Conservation (phyloP, 2,888 invertebrate genomes). For the Drosophila macrothrix region DNA sequence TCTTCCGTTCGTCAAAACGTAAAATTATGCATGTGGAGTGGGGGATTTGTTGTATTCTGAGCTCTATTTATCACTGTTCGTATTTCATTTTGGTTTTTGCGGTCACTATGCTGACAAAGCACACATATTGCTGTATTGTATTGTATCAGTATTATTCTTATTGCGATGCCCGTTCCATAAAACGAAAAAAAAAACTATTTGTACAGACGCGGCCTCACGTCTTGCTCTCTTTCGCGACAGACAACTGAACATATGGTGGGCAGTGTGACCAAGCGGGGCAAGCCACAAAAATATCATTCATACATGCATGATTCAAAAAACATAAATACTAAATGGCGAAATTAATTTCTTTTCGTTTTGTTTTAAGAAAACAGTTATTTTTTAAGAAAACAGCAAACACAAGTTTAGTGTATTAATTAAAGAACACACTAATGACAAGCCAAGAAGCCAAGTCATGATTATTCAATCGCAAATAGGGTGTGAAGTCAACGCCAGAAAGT, state of each 20-base stretch:
- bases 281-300: constrained; percentile 6
- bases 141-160: constrained; percentile 22
- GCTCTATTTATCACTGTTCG: constrained; percentile 25
- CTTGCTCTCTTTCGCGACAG: constrained; percentile 27
- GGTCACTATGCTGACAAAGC: constrained; percentile 8
- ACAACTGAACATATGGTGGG: constrained; percentile 50
- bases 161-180: constrained; percentile 19
- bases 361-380: neutral
- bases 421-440: neutral
- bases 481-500: too few relatives aligned
- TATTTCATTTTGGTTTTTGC: constrained; percentile 13
- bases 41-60: neutral
- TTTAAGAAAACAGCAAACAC: neutral
- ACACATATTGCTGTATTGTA: constrained; percentile 12
- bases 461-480: neutral
- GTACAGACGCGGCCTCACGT: constrained; percentile 52
- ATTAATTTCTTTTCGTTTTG: neutral
- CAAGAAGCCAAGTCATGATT: neutral
- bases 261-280: constrained; percentile 34
- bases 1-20: constrained; percentile 31
- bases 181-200: constrained; percentile 46
- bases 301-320: too few relatives aligned
- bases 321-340: constrained; percentile 5
- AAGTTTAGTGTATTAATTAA: neutral
- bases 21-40: constrained; percentile 33